Conservation (phyloP, 30 jellyfish, hydroid and myxozoan genomes). For the Morbakka virulenta region DNA sequence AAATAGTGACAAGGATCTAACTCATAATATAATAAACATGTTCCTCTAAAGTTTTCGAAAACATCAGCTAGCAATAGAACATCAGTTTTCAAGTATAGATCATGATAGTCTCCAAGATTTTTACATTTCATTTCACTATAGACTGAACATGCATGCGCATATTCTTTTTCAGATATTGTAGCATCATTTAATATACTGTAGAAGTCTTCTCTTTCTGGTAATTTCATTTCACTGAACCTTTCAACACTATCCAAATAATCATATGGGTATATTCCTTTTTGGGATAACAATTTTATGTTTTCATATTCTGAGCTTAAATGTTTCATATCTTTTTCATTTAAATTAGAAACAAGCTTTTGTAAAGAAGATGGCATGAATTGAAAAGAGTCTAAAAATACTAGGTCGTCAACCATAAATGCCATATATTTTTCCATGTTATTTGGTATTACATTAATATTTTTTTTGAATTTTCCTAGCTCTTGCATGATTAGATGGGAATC, state of each 20-base stretch:
- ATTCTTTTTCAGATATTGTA: conserved; percentile 21
- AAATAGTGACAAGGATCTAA: conserved; percentile 45
- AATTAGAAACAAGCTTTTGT: conserved; percentile 24
- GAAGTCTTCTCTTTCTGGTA: conserved; percentile 34
- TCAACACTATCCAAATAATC: conserved; percentile 44
- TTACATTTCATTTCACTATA: not conserved
- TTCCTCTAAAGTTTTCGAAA: conserved; percentile 18
- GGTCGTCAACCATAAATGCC: conserved; percentile 36
- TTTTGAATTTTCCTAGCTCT: conserved; percentile 25
- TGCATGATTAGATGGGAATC: conserved; percentile 45
- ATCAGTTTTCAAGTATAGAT: too few relatives aligned
- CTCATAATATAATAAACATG: conserved; percentile 9
- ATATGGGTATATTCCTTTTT: conserved; percentile 70
- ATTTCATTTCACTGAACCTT: conserved; percentile 16
- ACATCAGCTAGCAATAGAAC: conserved; percentile 47
- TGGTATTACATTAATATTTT: conserved; percentile 10
- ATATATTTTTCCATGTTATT: too few relatives aligned
- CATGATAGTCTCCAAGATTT: conserved; percentile 25
- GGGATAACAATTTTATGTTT: not conserved
- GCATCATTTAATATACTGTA: not conserved
- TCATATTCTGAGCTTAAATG: not conserved
- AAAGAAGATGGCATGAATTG: conserved; percentile 42
- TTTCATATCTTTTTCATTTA: conserved; percentile 4
- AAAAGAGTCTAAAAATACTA: conserved; percentile 24
- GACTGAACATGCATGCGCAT: conserved; percentile 27